Conservation (phyloP, 2,797 vertebrate species). For the Thripadectes ignobilis region DNA sequence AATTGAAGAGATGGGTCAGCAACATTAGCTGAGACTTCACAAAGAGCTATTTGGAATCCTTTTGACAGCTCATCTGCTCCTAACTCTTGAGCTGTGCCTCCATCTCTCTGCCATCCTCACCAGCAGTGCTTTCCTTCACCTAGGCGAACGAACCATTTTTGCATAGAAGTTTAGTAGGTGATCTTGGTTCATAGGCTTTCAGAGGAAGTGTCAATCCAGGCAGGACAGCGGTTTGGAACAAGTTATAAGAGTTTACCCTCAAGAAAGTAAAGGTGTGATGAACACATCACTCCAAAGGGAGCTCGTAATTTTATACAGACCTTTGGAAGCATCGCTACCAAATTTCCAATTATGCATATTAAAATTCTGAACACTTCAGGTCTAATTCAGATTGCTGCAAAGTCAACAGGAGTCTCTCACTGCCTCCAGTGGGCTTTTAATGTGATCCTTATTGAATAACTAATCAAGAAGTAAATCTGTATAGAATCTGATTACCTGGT, state of each 20-base stretch:
- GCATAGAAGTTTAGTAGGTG: not conserved
- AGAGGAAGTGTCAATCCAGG: not conserved
- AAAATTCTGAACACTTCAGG: not conserved
- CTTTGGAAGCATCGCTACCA: not conserved
- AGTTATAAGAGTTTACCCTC: not conserved
- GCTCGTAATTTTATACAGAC: not conserved
- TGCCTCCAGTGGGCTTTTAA: not conserved
- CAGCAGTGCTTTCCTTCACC: not conserved
- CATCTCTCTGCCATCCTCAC: not conserved
- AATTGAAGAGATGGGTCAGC: not conserved
- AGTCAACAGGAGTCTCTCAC: conserved; percentile 5
- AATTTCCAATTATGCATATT: not conserved
- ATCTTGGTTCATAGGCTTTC: not conserved
- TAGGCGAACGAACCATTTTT: not conserved
- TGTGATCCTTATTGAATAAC: conserved; percentile 25
- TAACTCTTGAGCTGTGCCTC: not conserved
- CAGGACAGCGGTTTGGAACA: not conserved
- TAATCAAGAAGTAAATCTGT: conserved; percentile 1
- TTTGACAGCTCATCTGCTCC: not conserved
- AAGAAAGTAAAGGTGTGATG: not conserved
- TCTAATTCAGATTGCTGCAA: not conserved
- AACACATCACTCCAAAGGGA: not conserved
- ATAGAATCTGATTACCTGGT: conserved; percentile 19
- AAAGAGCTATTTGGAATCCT: not conserved
- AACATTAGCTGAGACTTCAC: not conserved